Conservation (phyloP, 2,888 invertebrate species). For the Cataglyphis albicans region DNA sequence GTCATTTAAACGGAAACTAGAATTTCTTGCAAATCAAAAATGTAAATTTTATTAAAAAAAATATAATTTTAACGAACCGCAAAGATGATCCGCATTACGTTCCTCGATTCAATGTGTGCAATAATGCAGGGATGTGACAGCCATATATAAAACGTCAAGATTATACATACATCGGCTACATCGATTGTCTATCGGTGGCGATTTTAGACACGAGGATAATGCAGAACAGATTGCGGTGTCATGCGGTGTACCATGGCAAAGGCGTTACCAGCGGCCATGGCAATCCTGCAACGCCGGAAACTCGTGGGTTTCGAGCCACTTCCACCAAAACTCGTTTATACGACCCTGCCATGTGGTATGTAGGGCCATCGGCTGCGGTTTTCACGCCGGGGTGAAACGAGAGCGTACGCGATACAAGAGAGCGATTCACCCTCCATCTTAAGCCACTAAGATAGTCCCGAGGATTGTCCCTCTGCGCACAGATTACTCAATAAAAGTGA, state of each 20-base stretch:
- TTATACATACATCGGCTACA: not conserved
- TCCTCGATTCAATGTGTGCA: not conserved
- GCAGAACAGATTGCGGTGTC: constrained; percentile 58
- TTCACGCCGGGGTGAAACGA: constrained; percentile 26
- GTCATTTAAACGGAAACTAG: no score
- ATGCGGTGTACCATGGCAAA: constrained; percentile 48
- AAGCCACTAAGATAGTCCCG: constrained; percentile 43
- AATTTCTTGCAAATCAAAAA: not conserved
- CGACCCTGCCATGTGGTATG: constrained; percentile 53
- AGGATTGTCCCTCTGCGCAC: constrained; percentile 39
- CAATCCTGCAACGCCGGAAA: constrained; percentile 61
- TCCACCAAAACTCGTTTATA: constrained; percentile 64
- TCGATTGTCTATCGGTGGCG: constrained; percentile 25
- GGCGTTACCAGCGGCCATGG: constrained; percentile 55
- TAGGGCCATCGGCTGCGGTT: constrained; percentile 57
- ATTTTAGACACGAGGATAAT: constrained; percentile 48
- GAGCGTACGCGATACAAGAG: constrained; percentile 19
- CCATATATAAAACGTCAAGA: constrained; percentile 21
- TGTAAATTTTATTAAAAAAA: not conserved
- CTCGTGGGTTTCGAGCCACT: constrained; percentile 61
- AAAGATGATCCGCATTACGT: not conserved
- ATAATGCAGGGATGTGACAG: not conserved
- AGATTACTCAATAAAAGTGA: constrained; percentile 40
- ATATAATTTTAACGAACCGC: not conserved
- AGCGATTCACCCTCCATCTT: constrained; percentile 35